These are phyloP conservation scores for Diarsia brunnea DNA, from an alignment of 2,888 invertebrate species.

Conservation along the genomic window DNA sequence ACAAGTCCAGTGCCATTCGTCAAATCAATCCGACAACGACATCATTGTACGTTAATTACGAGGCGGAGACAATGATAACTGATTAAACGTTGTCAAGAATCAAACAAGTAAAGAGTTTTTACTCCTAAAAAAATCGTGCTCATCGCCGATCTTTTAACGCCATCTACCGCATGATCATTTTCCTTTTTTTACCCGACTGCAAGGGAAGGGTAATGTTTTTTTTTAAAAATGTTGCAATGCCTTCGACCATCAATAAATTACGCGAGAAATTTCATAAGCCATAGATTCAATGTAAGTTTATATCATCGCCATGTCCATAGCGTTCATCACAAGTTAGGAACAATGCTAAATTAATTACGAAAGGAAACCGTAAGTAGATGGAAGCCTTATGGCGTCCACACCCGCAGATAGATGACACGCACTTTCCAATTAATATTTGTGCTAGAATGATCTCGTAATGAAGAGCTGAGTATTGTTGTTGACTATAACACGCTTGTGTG, in stretches of 20 bases:
- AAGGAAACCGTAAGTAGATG: background rate
- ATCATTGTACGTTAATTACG: constrained; percentile 13
- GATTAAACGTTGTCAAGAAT: background rate
- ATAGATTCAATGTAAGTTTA: background rate
- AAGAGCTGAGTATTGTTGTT: background rate
- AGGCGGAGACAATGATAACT: background rate
- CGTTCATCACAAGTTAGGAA: background rate
- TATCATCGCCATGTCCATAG: background rate
- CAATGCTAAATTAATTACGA: background rate
- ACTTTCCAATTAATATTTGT: background rate
- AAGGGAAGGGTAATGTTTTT: no score
- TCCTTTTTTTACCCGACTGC: no score
- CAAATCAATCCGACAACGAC: constrained; percentile 2
- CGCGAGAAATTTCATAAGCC: background rate
- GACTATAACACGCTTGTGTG: background rate
- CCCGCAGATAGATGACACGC: background rate
- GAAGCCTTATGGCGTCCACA: background rate
- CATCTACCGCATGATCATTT: background rate
- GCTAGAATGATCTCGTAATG: background rate
- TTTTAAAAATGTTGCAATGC: background rate
- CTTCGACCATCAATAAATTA: background rate
- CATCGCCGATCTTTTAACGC: background rate
- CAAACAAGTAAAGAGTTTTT: background rate
- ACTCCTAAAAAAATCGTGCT: background rate
- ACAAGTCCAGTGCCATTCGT: constrained; percentile 14